Conservation (phyloP, 2,797 vertebrate species). For the Cryptoblepharus egeriae region DNA sequence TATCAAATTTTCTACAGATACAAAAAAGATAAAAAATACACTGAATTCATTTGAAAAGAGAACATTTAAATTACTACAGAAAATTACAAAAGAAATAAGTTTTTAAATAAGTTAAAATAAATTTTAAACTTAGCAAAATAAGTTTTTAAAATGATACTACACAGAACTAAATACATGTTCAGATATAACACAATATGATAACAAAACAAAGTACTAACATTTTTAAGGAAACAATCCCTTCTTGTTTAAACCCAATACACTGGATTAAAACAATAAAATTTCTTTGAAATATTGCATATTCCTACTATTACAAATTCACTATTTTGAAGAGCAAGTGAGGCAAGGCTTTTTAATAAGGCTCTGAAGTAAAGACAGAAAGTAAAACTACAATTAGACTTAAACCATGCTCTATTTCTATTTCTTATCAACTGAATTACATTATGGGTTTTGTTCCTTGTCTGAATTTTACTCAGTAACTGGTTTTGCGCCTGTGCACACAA, state of each 20-base stretch:
- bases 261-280: not conserved
- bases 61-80: not conserved
- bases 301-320: not conserved
- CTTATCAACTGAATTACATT: not conserved
- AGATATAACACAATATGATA: not conserved
- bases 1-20: not conserved
- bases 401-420: not conserved
- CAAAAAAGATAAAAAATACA: conserved; percentile 36
- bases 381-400: conserved; percentile 28
- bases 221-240: conserved; percentile 40
- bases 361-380: conserved; percentile 5
- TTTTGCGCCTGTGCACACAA: too few species aligned
- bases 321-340: conserved; percentile 1
- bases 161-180: conserved; percentile 19
- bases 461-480: too few species aligned
- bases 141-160: conserved; percentile 23
- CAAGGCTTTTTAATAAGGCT: conserved; percentile 13
- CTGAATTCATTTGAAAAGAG: not conserved
- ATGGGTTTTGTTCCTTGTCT: not conserved
- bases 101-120: too few species aligned
- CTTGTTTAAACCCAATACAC: not conserved
- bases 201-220: not conserved
- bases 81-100: conserved; percentile 14
- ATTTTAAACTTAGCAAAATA: too few species aligned
- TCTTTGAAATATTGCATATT: conserved; percentile 18